Conservation (phyloP, 2,888 invertebrate species). For the Catocala nupta region DNA sequence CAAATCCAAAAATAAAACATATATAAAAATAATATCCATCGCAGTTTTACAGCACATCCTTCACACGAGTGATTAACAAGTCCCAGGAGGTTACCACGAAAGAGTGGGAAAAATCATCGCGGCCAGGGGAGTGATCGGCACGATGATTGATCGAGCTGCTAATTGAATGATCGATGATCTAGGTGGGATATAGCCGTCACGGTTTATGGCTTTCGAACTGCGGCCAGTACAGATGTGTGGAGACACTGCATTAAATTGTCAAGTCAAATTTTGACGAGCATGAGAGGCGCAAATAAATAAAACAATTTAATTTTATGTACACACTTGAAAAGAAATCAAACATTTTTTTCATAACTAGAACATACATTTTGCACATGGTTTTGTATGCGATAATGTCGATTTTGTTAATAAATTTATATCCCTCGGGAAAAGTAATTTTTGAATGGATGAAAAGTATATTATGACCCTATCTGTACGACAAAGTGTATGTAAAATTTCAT, state of each 20-base stretch:
- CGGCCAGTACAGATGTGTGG: background rate
- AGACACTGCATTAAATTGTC: background rate
- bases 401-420: too few relatives aligned
- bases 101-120: constrained; percentile 81
- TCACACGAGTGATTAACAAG: constrained; percentile 81
- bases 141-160: constrained; percentile 92
- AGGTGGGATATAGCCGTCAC: constrained; percentile 23
- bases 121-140: constrained; percentile 83
- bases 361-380: too few relatives aligned
- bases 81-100: constrained; percentile 69
- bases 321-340: too few relatives aligned
- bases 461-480: too few relatives aligned
- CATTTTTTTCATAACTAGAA: too few relatives aligned
- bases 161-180: constrained; percentile 93
- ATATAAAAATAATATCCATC: constrained; percentile 52
- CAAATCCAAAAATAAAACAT: constrained; percentile 11
- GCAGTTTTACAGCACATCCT: constrained; percentile 58
- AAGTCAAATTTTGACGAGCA: too few relatives aligned
- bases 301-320: too few relatives aligned
- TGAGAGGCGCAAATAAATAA: too few relatives aligned
- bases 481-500: too few relatives aligned
- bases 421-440: too few relatives aligned
- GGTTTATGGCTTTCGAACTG: constrained; percentile 14
- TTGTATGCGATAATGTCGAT: too few relatives aligned
- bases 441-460: too few relatives aligned